Evolutionary conservation across 1,140 invertebrate species (phyloP), one percentile per base, ranked within the genome.

Genomic region (Ditylenchus dipsaci): DNA sequence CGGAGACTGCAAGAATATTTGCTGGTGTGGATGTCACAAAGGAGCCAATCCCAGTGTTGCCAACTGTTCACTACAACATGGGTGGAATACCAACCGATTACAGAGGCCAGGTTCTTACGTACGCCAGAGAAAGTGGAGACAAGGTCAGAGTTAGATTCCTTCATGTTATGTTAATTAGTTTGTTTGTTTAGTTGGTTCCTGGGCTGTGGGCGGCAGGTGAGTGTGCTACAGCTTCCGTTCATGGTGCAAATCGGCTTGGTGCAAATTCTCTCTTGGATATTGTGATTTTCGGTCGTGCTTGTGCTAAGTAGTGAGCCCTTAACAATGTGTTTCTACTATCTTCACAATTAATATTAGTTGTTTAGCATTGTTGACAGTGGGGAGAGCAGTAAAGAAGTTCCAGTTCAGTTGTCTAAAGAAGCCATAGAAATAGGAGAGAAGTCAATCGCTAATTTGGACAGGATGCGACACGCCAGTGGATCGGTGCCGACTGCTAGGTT

Each of bases 11-110:
- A 5, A 92, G 91, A 90, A 95, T 97, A 81, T 99, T 98, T 84
- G 93, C 95, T 64, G 95, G 94, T 42, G 95, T 98, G 11, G 95
- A 98, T 86, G 94, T 97, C 3, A 97, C 92, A 0, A 88, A 91
- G 65, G 93, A 98, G 79, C 93, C 95, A 1, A 95, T 98, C 72
- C 95, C 95, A 0, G 94, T 98, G 13, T 84, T 98, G 67, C 95
- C 95, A 7, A 82, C 95, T 1, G 95, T 97, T 7, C 95, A 99
- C 85, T 99, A 98, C 84, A 98, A 97, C 80, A 99, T 99, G 95
- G 95, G 95, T 47, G 94, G 93, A 47, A 88, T 93, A 15, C 95
- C 95, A 1, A 97, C 94, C 1, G 97, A 97, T 85, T 97, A 90
- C 83, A 90, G 90, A 75, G 95, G 94, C 72, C 91, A 97, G 87